These are phyloP conservation scores for Leptopilina drosophilae DNA, from an alignment of 2,888 invertebrate species.

Conservation along the genomic window DNA sequence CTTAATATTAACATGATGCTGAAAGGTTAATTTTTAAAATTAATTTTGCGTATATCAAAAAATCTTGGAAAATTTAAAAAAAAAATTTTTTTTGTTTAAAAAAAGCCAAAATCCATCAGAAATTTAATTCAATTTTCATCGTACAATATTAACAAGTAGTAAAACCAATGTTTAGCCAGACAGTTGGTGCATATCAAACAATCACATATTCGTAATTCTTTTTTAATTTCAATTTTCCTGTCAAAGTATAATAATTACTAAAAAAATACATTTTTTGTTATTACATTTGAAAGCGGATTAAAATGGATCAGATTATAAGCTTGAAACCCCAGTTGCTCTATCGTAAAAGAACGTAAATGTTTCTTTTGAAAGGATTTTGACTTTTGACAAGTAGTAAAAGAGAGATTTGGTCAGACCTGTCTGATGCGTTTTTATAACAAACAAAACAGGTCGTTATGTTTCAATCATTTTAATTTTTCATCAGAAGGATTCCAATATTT, in stretches of 20 bases:
- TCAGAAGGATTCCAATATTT: too few species aligned
- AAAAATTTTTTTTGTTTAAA: too few species aligned
- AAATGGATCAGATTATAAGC: not conserved
- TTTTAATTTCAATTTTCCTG: not conserved
- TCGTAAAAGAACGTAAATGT: not conserved
- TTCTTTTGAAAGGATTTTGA: constrained; percentile 6
- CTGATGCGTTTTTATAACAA: too few species aligned
- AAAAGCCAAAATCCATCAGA: too few species aligned
- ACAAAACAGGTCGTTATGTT: too few species aligned
- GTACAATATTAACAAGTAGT: not conserved
- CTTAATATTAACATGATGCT: too few species aligned
- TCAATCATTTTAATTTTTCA: too few species aligned
- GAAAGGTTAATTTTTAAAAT: too few species aligned
- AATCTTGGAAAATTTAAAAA: too few species aligned
- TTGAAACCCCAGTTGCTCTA: not conserved
- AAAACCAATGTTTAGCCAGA: not conserved
- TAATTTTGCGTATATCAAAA: too few species aligned
- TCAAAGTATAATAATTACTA: not conserved
- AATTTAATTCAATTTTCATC: not conserved
- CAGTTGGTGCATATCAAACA: not conserved
- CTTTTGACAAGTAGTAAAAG: constrained; percentile 2
- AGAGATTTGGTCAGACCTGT: too few species aligned
- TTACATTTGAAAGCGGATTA: not conserved
- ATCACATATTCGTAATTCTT: not conserved
- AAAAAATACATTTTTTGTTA: not conserved